These are phyloP conservation scores for Syngnathus typhle DNA, from an alignment of 2,113 vertebrate genomes.

Conservation along the genomic window DNA sequence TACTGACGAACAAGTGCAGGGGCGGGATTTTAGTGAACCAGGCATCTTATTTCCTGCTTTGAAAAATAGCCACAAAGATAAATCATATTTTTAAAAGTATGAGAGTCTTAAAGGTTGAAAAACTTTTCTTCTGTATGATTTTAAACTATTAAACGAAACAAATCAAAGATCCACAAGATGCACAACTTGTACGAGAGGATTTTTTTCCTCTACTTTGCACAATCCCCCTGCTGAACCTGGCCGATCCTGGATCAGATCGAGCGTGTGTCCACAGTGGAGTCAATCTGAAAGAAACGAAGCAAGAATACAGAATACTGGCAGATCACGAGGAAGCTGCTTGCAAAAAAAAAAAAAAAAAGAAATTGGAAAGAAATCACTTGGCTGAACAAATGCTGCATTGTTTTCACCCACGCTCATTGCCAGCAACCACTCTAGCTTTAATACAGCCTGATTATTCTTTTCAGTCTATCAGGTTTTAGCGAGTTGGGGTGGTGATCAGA, in stretches of 20 bases:
- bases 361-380: not conserved
- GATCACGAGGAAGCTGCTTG: conserved; percentile 22
- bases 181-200: not conserved
- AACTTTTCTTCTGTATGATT: conserved; percentile 33
- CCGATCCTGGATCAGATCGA: conserved; percentile 59
- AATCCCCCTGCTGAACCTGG: conserved; percentile 46
- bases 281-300: conserved; percentile 45
- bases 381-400: conserved; percentile 16
- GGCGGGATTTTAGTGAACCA: too few species aligned
- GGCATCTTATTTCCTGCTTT: too few species aligned
- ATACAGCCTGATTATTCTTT: conserved; percentile 17
- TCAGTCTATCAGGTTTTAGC: conserved; percentile 14
- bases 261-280: conserved; percentile 50
- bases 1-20: too few species aligned
- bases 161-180: conserved; percentile 71
- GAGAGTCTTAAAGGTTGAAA: not conserved
- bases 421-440: conserved; percentile 15
- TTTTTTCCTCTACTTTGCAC: conserved; percentile 21
- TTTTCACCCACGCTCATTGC: conserved; percentile 5
- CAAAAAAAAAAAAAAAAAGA: not conserved
- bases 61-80: too few species aligned
- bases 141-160: conserved; percentile 67
- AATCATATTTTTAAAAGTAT: too few species aligned
- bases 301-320: conserved; percentile 36
- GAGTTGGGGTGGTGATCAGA: conserved; percentile 42